Evolutionary conservation across 2,113 vertebrate species (phyloP).

Genomic region (Numida meleagris): DNA sequence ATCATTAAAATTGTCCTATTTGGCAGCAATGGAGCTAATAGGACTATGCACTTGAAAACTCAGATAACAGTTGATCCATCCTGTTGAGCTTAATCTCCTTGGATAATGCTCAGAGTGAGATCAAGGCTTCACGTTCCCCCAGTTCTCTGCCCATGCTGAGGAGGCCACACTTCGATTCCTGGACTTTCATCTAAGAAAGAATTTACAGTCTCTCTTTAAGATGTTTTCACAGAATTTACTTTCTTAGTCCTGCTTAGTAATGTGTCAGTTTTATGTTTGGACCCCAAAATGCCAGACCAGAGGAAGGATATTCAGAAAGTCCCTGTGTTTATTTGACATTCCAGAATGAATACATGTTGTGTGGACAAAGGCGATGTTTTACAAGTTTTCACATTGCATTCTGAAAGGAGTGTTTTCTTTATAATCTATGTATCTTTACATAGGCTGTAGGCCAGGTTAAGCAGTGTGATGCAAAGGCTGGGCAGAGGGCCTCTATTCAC

Average conservation of each 20-base stretch:
- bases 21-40: background rate
- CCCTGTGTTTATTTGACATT: slow-evolving; percentile 64
- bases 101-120: background rate
- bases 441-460: slow-evolving; percentile 72
- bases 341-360: slow-evolving; percentile 50
- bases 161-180: background rate
- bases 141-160: background rate
- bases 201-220: background rate
- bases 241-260: slow-evolving; percentile 7
- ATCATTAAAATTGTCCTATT: background rate
- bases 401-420: slow-evolving; percentile 72
- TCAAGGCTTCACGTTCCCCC: background rate
- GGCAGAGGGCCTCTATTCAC: slow-evolving; percentile 59
- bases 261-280: slow-evolving; percentile 28
- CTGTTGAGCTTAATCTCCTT: slow-evolving; percentile 5
- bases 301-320: slow-evolving; percentile 44
- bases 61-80: slow-evolving; percentile 1
- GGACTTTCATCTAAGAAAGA: background rate
- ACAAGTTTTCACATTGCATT: slow-evolving; percentile 55
- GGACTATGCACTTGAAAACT: background rate
- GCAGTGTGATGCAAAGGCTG: slow-evolving; percentile 69
- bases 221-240: background rate
- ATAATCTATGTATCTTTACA: slow-evolving; percentile 68
- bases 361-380: slow-evolving; percentile 65
- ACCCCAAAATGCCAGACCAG: slow-evolving; percentile 1